These are phyloP conservation scores for Lepidostoma basale DNA, from an alignment of 1,140 invertebrate genomes.

Conservation along the genomic window DNA sequence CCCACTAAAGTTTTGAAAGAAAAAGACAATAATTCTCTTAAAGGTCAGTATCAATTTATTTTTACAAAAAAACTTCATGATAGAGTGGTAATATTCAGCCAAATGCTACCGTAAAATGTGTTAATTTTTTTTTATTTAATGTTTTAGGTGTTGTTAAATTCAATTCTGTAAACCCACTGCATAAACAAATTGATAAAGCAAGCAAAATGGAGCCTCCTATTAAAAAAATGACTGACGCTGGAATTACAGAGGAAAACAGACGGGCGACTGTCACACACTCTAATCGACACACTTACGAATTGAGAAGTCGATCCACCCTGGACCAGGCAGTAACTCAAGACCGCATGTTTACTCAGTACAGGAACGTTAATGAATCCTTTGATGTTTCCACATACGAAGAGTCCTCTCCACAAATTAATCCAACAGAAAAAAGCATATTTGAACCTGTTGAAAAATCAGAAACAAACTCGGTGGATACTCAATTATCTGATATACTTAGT, in stretches of 20 bases:
- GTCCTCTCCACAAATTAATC: background rate
- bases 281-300: background rate
- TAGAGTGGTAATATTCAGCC: no score
- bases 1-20: no score
- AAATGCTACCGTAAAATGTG: no score
- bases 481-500: constrained; percentile 16
- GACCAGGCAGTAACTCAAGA: no score
- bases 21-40: background rate
- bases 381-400: constrained; percentile 11
- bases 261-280: background rate
- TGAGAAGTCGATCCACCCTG: constrained; percentile 2
- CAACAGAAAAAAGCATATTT: constrained; percentile 1
- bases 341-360: constrained; percentile 19
- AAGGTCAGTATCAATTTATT: background rate
- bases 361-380: constrained; percentile 30
- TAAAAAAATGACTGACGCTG: no score
- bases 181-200: no score
- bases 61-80: no score
- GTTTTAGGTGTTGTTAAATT: no score
- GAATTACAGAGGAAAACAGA: no score
- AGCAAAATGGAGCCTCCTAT: no score
- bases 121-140: no score
- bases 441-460: background rate
- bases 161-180: no score
- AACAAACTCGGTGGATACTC: background rate